Percentiles rank a stretch among this genome's conserved stretches.
phyloP scores from a whole-genome alignment of 2,888 invertebrate genomes.

The Chirona hameri region DNA sequence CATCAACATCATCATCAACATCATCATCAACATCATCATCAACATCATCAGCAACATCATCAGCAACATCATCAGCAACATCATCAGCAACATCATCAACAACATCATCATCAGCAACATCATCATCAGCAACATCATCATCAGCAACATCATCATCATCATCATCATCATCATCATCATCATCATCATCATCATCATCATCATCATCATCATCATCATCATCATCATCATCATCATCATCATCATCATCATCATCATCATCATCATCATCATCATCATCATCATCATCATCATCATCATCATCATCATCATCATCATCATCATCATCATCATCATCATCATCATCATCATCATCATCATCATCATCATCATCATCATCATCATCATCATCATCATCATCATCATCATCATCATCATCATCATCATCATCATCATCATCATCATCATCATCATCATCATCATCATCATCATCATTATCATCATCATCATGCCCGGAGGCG shows the following conservation, averaged over 20 bases:
- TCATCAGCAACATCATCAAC: too few relatives aligned
- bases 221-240: conserved; percentile 22
- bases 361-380: conserved; percentile 22
- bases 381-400: conserved; percentile 22
- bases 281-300: conserved; percentile 22
- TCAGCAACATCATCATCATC: too few relatives aligned
- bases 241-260: conserved; percentile 22
- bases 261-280: conserved; percentile 22
- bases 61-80: too few relatives aligned
- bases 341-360: conserved; percentile 22
- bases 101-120: too few relatives aligned
- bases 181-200: conserved; percentile 22
- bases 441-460: conserved; percentile 22
- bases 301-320: conserved; percentile 22
- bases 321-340: conserved; percentile 22
- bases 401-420: conserved; percentile 22
- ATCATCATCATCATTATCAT: conserved; percentile 22
- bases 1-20: too few relatives aligned
- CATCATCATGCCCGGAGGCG: too few relatives aligned
- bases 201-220: conserved; percentile 22
- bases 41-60: too few relatives aligned
- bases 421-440: conserved; percentile 22
- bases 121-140: too few relatives aligned
- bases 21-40: too few relatives aligned
- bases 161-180: conserved; percentile 22